Evolutionary conservation across 2,113 vertebrate genomes (phyloP).

Genomic region (Sitta europaea): DNA sequence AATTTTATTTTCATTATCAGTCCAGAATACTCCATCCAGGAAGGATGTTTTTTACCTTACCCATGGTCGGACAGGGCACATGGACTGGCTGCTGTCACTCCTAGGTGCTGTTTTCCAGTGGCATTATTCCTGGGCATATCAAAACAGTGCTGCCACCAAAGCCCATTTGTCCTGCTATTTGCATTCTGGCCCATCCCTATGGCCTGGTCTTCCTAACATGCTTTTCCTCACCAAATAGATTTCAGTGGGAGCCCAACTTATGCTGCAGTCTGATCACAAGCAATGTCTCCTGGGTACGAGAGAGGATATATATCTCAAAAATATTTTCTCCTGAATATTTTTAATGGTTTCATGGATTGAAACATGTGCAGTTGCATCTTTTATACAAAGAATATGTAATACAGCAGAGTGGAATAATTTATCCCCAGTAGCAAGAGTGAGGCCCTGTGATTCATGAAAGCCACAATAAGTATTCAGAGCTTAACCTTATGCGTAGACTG

Average conservation of each 20-base stretch:
- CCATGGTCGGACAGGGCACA: not conserved
- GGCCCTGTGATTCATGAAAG: constrained; percentile 68
- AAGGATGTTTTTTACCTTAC: not conserved
- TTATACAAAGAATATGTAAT: constrained; percentile 70
- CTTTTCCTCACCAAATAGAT: constrained; percentile 56
- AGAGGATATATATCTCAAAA: constrained; percentile 48
- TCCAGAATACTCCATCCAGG: not conserved
- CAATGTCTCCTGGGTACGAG: not conserved
- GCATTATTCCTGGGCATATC: not conserved
- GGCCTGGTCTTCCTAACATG: not conserved
- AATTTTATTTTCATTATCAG: not conserved
- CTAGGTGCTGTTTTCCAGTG: not conserved
- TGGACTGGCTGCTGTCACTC: not conserved
- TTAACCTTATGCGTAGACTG: constrained; percentile 66
- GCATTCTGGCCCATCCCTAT: constrained; percentile 3
- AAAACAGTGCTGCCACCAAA: not conserved
- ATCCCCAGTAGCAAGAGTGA: constrained; percentile 66
- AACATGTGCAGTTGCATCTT: constrained; percentile 65
- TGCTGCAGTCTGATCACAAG: constrained; percentile 44
- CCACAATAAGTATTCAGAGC: constrained; percentile 67
- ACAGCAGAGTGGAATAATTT: constrained; percentile 66
- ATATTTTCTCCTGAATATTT: constrained; percentile 64
- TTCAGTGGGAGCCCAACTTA: constrained; percentile 33
- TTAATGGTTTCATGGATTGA: constrained; percentile 63
- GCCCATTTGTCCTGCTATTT: not conserved